Evolutionary conservation across 2,797 vertebrate species (phyloP), one percentile per base, ranked within the genome.

Genomic region (Danio jaintianensis): DNA sequence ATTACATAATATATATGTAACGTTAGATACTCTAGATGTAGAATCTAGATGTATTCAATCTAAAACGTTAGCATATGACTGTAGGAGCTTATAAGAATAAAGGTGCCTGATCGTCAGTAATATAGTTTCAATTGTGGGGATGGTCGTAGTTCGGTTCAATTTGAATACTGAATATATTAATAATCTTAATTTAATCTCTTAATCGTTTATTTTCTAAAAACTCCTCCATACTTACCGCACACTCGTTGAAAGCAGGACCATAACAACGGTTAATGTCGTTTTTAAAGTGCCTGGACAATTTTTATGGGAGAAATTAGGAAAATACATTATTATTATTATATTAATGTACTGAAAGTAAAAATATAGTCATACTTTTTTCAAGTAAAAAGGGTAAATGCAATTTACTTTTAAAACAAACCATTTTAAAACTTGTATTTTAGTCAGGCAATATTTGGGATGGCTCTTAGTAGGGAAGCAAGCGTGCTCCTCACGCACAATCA

Each of bases 401-500:
- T 20, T 50, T 40, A n/a, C 20, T 63, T 16, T 45, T 3, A 7
- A 22, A 22, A 50, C 9, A 61, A n/a, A 6, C 20, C 5, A 20
- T 58, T 47, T 48, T 11, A 20, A 59, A 18, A 2, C 5, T 45
- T 0, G 6, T 1, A 8, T 86, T 89, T 83, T 18, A 4, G 15
- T 83, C 85, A 86, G 91, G 93, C 92, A 86, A 1, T 7, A 0
- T 0, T 47, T 52, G 11, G 10, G 88, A 0, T 85, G 86, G 61
- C 36, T 10, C 9, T 42, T 0, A 6, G 1, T 0, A 1, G 38
- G 3, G 29, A 58, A 73, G 29, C 3, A 29, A 29, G 12, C 59
- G 20, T 76, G 81, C 87, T 86, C 67, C 63, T 58, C 38, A 6
- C 36, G 66, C 47, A 55, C 61, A 10, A 13, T 12, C 36, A 8